Evolutionary conservation across 2,888 invertebrate species (phyloP).

Genomic region (Luperina testacea): DNA sequence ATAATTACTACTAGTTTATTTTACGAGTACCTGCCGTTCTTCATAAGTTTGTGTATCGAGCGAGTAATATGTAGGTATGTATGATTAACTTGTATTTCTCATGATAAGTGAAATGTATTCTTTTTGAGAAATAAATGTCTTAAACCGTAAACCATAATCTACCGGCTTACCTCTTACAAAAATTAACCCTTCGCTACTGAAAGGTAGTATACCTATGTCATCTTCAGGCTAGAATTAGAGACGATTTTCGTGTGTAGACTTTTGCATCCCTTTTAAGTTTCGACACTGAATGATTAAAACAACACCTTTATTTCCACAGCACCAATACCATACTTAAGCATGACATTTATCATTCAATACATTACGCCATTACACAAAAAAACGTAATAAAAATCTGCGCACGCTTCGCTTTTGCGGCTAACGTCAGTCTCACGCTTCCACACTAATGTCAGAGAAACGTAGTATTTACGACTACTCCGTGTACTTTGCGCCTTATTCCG

Average conservation of each 20-base stretch:
- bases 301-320: not conserved
- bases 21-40: too few species aligned
- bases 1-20: too few species aligned
- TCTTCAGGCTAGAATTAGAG: too few species aligned
- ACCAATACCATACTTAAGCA: slow-evolving; percentile 12
- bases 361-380: slow-evolving; percentile 42
- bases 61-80: too few species aligned
- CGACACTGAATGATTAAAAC: not conserved
- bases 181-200: too few species aligned
- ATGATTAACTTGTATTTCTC: too few species aligned
- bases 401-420: slow-evolving; percentile 53
- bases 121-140: too few species aligned
- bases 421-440: slow-evolving; percentile 61
- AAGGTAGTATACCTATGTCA: too few species aligned
- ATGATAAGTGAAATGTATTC: too few species aligned
- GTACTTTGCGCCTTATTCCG: slow-evolving; percentile 59
- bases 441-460: slow-evolving; percentile 54
- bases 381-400: slow-evolving; percentile 52
- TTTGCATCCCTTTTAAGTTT: not conserved
- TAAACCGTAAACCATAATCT: too few species aligned
- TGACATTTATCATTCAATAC: slow-evolving; percentile 52
- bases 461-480: slow-evolving; percentile 54
- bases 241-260: not conserved
- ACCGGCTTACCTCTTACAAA: too few species aligned
- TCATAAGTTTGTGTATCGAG: too few species aligned